Evolutionary conservation across 2,113 vertebrate genomes (phyloP), one percentile per base, ranked within the genome.

Genomic region (Prunella fulvescens): DNA sequence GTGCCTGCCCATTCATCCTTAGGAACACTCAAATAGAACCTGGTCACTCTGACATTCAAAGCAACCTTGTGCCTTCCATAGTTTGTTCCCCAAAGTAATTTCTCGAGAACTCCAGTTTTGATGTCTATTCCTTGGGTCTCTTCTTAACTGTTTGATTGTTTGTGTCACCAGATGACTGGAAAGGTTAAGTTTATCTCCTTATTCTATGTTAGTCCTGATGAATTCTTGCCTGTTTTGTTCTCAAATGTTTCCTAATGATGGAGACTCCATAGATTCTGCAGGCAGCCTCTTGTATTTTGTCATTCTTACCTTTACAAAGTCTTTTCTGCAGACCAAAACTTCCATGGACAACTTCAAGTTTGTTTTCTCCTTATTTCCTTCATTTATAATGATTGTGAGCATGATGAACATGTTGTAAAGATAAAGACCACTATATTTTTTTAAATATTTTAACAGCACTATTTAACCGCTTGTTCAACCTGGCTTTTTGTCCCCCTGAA

Each of bases 401-500:
- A 14, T 33, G 28, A 69, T 13, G 28, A 62, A 69, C 2, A 0
- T 24, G 26, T 17, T 80, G 11, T 64, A 79, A 92, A 71, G 33
- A 66, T 25, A 14, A 83, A 80, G 54, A 77, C 22, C 31, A 50
- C 15, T 64, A 35, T 47, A 69, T 3, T 2, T 81, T 73, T 93
- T 57, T 2, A 12, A 77, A 23, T 83, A 88, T 86, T 82, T 86
- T 60, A 83, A 37, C n/a, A 44, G 7, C 12, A 50, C 15, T 69
- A 40, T 77, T 83, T 65, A 76, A 53, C 3, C 3, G 3, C 15
- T 61, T 3, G 0, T 48, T 86, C 45, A 81, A 28, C 7, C 3
- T 4, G 1, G 1, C 11, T 18, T 9, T 6, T 12, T 3, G 2
- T 9, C 4, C 23, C 2, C 15, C 1, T 0, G 2, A 47, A 1